Evolutionary conservation across 2,113 vertebrate genomes (phyloP), one percentile per base, ranked within the genome.

Genomic region (Zapus hudsonius): DNA sequence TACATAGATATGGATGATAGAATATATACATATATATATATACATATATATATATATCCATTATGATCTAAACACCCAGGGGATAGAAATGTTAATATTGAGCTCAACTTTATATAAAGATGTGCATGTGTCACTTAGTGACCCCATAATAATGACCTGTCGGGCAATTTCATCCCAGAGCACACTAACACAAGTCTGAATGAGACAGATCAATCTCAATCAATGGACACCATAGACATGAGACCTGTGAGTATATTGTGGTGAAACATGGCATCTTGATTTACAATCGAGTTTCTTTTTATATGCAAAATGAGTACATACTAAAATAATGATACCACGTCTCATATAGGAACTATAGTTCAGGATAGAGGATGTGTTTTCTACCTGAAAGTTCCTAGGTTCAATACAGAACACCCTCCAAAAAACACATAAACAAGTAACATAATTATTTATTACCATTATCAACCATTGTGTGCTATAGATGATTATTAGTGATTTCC

Each of bases 31-130:
- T 15, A 69, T 7, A 38, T 20, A 64, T 27, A 76, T 2, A 63
- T 15, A 69, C 5, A 33, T 25, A 59, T 27, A 78, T 4, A 82
- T 1, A 75, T 0, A 52, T 20, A 63, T 82, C 80, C 22, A 7
- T 55, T 29, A 94, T 69, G 70, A 82, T 29, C 29, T 59, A 59
- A 78, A 87, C 36, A 92, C 74, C 36, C 52, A 73, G 69, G 42
- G 16, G 66, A 64, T 57, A 83, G 40, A 31, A 52, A 87, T 63
- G 22, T 23, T 67, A 63, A 38, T 12, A 88, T 42, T 52, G 57
- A 94, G 52, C 75, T 81, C 89, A 57, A 85, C 55, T 87, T 92
- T 91, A 44, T 81, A 76, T 52, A 63, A 10, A 69, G 73, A 75
- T 59, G 8, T 38, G n/a, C 27, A 75, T 9, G 69, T 23, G 10